Conservation (phyloP, 2,888 invertebrate genomes). For the Drosophila mulleri region DNA sequence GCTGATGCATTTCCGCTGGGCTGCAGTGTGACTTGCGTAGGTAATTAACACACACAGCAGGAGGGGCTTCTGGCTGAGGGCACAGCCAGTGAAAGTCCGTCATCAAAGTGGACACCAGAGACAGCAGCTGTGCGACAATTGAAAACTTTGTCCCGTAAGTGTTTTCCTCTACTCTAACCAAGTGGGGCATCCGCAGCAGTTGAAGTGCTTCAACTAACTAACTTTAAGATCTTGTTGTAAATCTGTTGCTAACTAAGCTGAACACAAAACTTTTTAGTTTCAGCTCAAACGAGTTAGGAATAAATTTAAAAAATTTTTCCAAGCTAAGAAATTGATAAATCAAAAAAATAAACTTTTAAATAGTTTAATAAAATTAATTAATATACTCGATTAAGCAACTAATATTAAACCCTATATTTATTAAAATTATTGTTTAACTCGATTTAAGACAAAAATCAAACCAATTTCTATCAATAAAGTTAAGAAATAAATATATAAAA, state of each 20-base stretch:
- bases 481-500: too few relatives aligned
- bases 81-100: conserved; percentile 23
- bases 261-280: conserved; percentile 1
- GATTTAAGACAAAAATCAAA: too few relatives aligned
- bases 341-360: background rate
- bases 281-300: background rate
- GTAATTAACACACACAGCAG: conserved; percentile 69
- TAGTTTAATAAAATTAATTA: background rate
- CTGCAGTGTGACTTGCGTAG: conserved; percentile 45
- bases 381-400: background rate
- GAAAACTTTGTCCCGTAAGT: conserved; percentile 33
- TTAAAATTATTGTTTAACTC: too few relatives aligned
- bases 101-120: conserved; percentile 37
- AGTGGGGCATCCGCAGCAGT: background rate
- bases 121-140: conserved; percentile 22
- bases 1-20: conserved; percentile 58
- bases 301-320: background rate
- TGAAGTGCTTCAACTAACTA: background rate
- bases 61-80: conserved; percentile 33
- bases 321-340: too few relatives aligned
- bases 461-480: too few relatives aligned
- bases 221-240: conserved; percentile 6
- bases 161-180: conserved; percentile 19
- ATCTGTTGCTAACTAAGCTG: background rate
- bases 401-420: too few relatives aligned